These are phyloP conservation scores for Erythrolamprus reginae DNA, from an alignment of 2,113 vertebrate species.

Conservation along the genomic window DNA sequence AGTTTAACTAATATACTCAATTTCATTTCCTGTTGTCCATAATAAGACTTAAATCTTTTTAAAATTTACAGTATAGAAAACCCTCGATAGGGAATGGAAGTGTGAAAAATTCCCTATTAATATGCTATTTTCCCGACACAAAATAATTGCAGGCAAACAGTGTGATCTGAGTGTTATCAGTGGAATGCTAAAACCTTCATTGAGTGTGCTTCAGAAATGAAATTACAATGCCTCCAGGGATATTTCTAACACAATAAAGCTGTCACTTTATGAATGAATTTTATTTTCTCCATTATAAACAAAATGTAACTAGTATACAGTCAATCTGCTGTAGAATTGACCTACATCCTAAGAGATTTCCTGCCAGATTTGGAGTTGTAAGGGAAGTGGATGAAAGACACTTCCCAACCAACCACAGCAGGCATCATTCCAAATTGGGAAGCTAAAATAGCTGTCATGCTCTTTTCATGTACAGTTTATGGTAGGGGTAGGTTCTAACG, in stretches of 20 bases:
- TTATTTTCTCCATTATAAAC: not conserved
- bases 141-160: slow-evolving; percentile 38
- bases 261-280: not conserved
- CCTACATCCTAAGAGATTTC: slow-evolving; percentile 18
- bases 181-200: slow-evolving; percentile 26
- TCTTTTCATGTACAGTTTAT: slow-evolving; percentile 10
- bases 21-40: not conserved
- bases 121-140: slow-evolving; percentile 23
- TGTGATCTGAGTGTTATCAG: slow-evolving; percentile 39
- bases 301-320: not conserved
- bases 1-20: not conserved
- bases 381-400: slow-evolving; percentile 32
- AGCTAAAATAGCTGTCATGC: slow-evolving; percentile 37
- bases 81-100: not conserved
- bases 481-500: not conserved
- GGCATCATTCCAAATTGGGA: slow-evolving; percentile 24
- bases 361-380: slow-evolving; percentile 31
- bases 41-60: not conserved
- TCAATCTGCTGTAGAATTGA: slow-evolving; percentile 17
- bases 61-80: not conserved
- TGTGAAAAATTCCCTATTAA: slow-evolving; percentile 30
- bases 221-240: not conserved
- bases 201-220: slow-evolving; percentile 25
- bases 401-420: slow-evolving; percentile 22
- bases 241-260: not conserved